Base-by-base conservation (phyloP, 1,140 invertebrate species). In the Trichoplusia ni region DNA sequence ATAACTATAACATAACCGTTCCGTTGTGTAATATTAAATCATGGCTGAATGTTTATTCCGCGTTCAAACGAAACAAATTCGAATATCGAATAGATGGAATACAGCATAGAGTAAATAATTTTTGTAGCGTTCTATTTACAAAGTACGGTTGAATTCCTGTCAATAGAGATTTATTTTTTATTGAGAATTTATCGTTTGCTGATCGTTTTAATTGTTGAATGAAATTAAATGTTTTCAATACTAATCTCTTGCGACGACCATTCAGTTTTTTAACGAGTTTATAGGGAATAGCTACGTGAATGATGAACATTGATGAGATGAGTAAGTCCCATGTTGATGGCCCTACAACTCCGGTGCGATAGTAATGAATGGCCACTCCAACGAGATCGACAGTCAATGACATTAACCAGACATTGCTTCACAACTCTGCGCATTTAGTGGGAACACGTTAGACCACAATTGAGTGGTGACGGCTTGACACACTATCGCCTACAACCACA, bases 391-490 rank as follows among this genome's bases (percentile, higher is more conserved):
- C 7, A 49, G 16, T 18, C 6, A 11, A 13, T 21, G 21, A n/a
- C 21, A 40, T 40, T 8, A 44, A 25, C 25, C 21, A 29, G 29
- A 49, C 46, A 29, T 49, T 13, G 16, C 25, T 47, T 9, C n/a
- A n/a, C n/a, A 18, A 31, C 27, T 11, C 29, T 49, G 25, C 46
- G 29, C 25, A 31, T 49, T 49, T 49, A 23, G 25, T 1, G 23
- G 40, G 16, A 49, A 49, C 46, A 49, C 25, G 46, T 49, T 31
- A 49, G 25, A 49, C 46, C 25, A 49, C 44, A 47, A 47, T 16
- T 29, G 44, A 47, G 14, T 29, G 46, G 46, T 49, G 46, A 49
- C 46, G 29, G 46, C 13, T 49, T 16, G 44, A 27, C 44, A 31
- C 23, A 29, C 18, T 44, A 44, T 44, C 40, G 40, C 40, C 40